Evolutionary conservation across 2,888 invertebrate genomes (phyloP).

Genomic region (Thymelicus sylvestris): DNA sequence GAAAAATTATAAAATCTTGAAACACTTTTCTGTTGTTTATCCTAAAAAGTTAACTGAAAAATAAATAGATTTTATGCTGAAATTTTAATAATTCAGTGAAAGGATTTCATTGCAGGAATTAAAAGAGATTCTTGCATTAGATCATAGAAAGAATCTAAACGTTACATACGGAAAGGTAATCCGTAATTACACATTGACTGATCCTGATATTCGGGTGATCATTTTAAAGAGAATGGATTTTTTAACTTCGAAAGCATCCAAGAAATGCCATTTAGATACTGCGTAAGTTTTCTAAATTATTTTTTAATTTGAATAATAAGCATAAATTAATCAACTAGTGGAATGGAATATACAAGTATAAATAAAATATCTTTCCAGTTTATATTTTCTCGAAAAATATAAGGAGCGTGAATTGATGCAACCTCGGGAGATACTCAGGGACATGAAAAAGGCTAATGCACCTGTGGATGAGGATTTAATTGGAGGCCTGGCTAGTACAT

Average conservation of each 20-base stretch:
- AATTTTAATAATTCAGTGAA: too few species aligned
- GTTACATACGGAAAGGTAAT: constrained; percentile 40
- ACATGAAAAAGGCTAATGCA: constrained; percentile 39
- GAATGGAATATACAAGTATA: neutral
- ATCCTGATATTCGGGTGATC: constrained; percentile 44
- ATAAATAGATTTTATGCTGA: too few species aligned
- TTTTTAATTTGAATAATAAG: too few species aligned
- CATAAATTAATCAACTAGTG: too few species aligned
- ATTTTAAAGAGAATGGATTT: constrained; percentile 44
- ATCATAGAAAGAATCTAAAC: constrained; percentile 38
- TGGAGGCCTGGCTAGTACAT: constrained; percentile 28
- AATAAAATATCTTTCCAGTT: constrained; percentile 19
- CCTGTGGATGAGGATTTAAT: constrained; percentile 40
- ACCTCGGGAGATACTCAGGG: constrained; percentile 39
- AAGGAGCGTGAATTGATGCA: constrained; percentile 37
- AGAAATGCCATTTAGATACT: constrained; percentile 39
- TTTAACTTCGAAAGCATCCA: constrained; percentile 38
- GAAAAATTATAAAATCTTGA: too few species aligned
- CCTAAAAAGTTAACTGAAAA: too few species aligned
- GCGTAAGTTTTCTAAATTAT: constrained; percentile 36
- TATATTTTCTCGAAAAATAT: constrained; percentile 42
- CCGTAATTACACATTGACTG: constrained; percentile 36
- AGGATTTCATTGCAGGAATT: constrained; percentile 32
- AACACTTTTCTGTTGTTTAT: too few species aligned
- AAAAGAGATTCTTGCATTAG: constrained; percentile 34